Base-by-base conservation (phyloP, 2,797 vertebrate species). In the Hemitrygon akajei region DNA sequence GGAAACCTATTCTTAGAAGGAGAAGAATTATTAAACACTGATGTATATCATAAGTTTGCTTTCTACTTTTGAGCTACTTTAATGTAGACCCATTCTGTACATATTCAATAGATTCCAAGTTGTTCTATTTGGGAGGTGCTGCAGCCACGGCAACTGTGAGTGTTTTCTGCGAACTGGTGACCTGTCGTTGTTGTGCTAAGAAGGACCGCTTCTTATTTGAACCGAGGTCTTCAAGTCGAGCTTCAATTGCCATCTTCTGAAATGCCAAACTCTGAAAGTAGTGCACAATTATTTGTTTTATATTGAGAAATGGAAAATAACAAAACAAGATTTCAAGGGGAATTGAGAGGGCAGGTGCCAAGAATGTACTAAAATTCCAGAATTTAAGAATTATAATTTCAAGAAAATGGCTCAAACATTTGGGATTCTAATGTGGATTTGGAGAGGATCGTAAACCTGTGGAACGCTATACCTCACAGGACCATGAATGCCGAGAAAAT, bases 161-260 rank as follows among this genome's bases (percentile, higher is more conserved):
- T 0, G 96, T 96, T 93, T 97, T 98, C 27, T 98, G 97, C 93
- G 97, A 96, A 58, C 96, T 99, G 94, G 98, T 99, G 95, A 99
- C 98, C 7, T 98, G 98, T 0, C 99, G 98, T 93, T 99, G 98
- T 94, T 99, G 98, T 2, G 98, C 97, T 94, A 99, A 94, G 96
- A 99, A 99, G 0, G 99, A 99, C 94, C 97, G 98, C 0, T 97
- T 96, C 0, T 98, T 96, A 94, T 96, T 97, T 95, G 96, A 94
- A 0, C 96, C 89, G 47, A 96, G 95, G 66, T 97, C 97, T 14
- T 97, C 95, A 0, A 99, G 97, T 20, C 98, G 97, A 0, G 98
- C 97, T 66, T 99, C 98, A 82, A 99, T 98, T 0, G 98, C 98
- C 94, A 99, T 94, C 95, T 98, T 99, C 96, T 99, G 98, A 95